Base-by-base conservation (phyloP, 2,888 invertebrate genomes). In the Conus canariensis region DNA sequence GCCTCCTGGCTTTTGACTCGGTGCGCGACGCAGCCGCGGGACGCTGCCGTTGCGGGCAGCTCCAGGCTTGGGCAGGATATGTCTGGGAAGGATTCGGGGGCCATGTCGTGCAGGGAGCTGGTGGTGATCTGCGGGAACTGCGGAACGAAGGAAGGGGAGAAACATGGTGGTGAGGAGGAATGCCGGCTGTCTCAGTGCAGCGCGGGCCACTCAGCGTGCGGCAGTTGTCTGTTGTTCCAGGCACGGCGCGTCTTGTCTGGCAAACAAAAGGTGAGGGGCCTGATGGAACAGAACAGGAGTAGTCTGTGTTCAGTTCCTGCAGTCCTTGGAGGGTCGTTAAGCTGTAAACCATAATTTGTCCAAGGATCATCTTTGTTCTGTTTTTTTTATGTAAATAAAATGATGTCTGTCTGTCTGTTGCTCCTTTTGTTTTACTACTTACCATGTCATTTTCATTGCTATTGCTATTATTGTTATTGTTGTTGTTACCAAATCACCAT, bases 161-260 rank as follows among this genome's bases (percentile, higher is more conserved):
- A 12, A 25, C 1, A n/a, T 2, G n/a, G 60, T 4, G 30, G 30
- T 6, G 64, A 25, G 85, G 86, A 30, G 64, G 67, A 86, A 45
- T 45, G 67, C 67, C 2, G 93, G 87, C 91, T 93, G 58, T 95
- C 95, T 0, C 93, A 92, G 45, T 95, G 95, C 91, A 93, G 93
- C 25, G 92, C 93, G 88, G 94, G 95, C 4, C 95, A 95, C 92
- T 91, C 92, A 12, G 94, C 94, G 30, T 95, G 95, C 91, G 93
- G 93, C 8, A 91, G 91, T 56, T 95, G 95, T 92, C 93, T 95
- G 77, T 94, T 95, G 91, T 94, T 93, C 87, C 93, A 94, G 87
- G 95, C 95, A 19, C 95, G 95, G 90, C 92, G 93, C 45, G 93
- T 95, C 30, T 93, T 95, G 22, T 94, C 95, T 10, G 93, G 94